These are phyloP conservation scores for Drosophila ohnishii DNA, from an alignment of 1,140 invertebrate species.

Conservation along the genomic window DNA sequence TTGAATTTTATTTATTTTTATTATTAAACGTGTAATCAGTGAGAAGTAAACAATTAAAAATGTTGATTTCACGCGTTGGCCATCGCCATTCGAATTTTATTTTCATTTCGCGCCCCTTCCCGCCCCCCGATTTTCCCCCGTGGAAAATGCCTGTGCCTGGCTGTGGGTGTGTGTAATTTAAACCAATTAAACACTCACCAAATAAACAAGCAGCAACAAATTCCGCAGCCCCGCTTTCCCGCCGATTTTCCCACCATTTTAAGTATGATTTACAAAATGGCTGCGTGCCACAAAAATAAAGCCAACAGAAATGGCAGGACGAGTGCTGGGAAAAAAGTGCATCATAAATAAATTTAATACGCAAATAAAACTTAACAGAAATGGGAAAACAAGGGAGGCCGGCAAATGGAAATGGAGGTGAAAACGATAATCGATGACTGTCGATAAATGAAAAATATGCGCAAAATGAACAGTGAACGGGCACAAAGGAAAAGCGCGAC, in stretches of 20 bases:
- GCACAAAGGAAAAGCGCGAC: conserved; percentile 38
- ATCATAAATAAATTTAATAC: conserved; percentile 54
- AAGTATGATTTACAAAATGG: conserved; percentile 64
- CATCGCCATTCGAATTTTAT: conserved; percentile 33
- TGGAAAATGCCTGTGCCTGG: conserved; percentile 2
- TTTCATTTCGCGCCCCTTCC: conserved; percentile 19
- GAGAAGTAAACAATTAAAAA: conserved; percentile 64
- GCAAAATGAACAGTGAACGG: conserved; percentile 16
- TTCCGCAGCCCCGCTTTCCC: background rate
- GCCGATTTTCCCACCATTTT: conserved; percentile 7
- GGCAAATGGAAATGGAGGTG: conserved; percentile 4
- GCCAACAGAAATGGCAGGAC: conserved; percentile 22
- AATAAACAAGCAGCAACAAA: conserved; percentile 50
- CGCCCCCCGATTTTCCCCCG: background rate
- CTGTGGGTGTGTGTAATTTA: conserved; percentile 59
- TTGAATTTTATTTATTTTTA: conserved; percentile 63
- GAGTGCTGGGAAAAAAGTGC: conserved; percentile 8
- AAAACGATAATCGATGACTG: conserved; percentile 39
- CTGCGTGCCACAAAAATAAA: conserved; percentile 40
- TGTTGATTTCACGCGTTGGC: conserved; percentile 46
- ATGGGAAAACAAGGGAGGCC: conserved; percentile 3
- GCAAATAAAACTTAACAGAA: conserved; percentile 44
- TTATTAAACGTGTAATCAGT: conserved; percentile 73
- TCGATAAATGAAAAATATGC: conserved; percentile 40
- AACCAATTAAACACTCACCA: conserved; percentile 68